These are phyloP conservation scores for Noctilio leporinus DNA, from an alignment of 2,113 vertebrate species.

Conservation along the genomic window DNA sequence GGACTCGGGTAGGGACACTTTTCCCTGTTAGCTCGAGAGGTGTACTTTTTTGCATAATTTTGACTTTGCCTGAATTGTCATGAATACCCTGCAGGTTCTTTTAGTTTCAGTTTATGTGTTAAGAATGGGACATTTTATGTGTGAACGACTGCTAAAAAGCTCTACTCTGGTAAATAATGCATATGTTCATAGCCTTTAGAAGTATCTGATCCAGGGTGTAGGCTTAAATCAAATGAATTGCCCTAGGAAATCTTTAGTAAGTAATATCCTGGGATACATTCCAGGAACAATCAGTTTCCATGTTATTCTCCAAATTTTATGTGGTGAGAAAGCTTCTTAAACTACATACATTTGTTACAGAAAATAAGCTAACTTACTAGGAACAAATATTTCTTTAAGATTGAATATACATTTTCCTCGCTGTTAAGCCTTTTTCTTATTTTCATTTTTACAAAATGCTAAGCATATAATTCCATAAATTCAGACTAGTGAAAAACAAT, in stretches of 20 bases:
- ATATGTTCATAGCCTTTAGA: neutral
- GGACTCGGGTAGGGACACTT: neutral
- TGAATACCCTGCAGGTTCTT: conserved; percentile 12
- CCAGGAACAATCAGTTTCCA: conserved; percentile 25
- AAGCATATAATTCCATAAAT: neutral
- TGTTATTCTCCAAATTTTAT: conserved; percentile 21
- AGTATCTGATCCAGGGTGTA: neutral
- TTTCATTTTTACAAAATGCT: conserved; percentile 31
- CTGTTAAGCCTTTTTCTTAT: neutral
- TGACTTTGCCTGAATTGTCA: conserved; percentile 16
- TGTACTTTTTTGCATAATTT: neutral
- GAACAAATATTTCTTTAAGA: neutral
- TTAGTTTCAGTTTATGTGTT: conserved; percentile 23
- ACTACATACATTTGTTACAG: neutral
- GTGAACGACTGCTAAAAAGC: conserved; percentile 23
- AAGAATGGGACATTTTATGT: neutral
- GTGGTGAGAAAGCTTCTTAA: neutral
- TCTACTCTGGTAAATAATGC: neutral
- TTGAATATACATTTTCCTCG: neutral
- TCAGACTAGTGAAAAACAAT: neutral
- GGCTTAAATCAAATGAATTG: conserved; percentile 30
- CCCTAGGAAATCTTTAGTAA: neutral
- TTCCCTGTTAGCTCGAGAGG: conserved; percentile 19
- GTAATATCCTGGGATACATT: neutral
- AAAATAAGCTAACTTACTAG: neutral